These are phyloP conservation scores for Gambusia holbrooki DNA, from an alignment of 2,113 vertebrate genomes.

Conservation along the genomic window DNA sequence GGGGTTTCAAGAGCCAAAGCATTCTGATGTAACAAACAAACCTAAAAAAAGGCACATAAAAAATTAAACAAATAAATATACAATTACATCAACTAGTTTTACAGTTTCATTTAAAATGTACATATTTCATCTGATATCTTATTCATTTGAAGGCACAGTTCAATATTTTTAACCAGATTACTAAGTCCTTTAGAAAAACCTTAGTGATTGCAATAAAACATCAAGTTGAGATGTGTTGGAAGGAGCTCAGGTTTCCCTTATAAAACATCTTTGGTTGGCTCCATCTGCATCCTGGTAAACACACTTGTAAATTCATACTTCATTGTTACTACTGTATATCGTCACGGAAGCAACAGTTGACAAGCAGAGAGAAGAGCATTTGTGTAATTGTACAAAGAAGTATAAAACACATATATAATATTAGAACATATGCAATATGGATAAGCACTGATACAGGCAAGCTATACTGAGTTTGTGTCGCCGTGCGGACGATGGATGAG, in stretches of 20 bases:
- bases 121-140: background rate
- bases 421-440: background rate
- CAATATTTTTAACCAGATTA: background rate
- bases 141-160: conserved; percentile 14
- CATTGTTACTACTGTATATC: conserved; percentile 52
- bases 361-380: conserved; percentile 18
- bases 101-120: conserved; percentile 21
- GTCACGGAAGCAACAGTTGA: conserved; percentile 43
- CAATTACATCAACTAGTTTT: conserved; percentile 19
- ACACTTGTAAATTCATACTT: conserved; percentile 66
- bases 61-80: conserved; percentile 25
- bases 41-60: conserved; percentile 5
- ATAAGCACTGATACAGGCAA: conserved; percentile 48
- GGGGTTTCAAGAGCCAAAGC: conserved; percentile 14
- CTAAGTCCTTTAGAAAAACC: conserved; percentile 9
- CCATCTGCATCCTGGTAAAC: conserved; percentile 31
- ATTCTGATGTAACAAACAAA: conserved; percentile 3
- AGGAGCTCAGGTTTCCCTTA: conserved; percentile 39
- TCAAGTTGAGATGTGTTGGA: background rate
- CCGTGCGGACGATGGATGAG: background rate
- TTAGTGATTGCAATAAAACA: background rate
- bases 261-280: conserved; percentile 60
- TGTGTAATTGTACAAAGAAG: conserved; percentile 15
- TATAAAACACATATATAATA: conserved; percentile 23
- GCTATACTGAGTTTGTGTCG: conserved; percentile 8